Percentiles rank a stretch among this genome's conserved stretches.
Evolutionary conservation across 2,113 vertebrate species (phyloP).

Genomic region (Grammomys dolichurus): DNA sequence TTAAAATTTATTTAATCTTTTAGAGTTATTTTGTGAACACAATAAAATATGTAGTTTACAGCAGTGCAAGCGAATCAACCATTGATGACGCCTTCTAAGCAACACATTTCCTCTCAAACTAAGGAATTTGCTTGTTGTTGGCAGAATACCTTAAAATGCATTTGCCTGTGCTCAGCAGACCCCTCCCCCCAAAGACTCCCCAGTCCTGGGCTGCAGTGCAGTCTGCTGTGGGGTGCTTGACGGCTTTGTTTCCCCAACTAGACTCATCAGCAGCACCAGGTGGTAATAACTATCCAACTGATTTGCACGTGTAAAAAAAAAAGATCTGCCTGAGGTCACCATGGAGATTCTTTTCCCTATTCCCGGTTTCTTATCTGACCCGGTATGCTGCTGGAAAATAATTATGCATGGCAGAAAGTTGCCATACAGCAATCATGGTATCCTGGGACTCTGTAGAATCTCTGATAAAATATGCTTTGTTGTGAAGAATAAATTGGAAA

Average conservation of each 20-base stretch:
- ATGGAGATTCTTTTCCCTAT: slow-evolving; percentile 63
- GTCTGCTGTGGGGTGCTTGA: slow-evolving; percentile 61
- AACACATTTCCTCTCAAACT: slow-evolving; percentile 38
- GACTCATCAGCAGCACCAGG: slow-evolving; percentile 79
- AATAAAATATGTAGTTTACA: slow-evolving; percentile 31
- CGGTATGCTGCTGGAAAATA: slow-evolving; percentile 73
- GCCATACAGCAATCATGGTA: slow-evolving; percentile 58
- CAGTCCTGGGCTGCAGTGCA: slow-evolving; percentile 6
- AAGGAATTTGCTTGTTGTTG: slow-evolving; percentile 31
- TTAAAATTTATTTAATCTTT: slow-evolving; percentile 46
- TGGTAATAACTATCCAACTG: slow-evolving; percentile 81
- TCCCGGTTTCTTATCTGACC: slow-evolving; percentile 67
- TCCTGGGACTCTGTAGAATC: slow-evolving; percentile 63
- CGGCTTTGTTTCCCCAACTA: slow-evolving; percentile 73
- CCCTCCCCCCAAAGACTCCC: neutral
- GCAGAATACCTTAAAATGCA: slow-evolving; percentile 59
- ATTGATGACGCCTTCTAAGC: slow-evolving; percentile 6
- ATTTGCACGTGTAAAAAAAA: slow-evolving; percentile 72
- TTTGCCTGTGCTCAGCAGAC: slow-evolving; percentile 64
- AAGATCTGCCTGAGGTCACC: slow-evolving; percentile 70
- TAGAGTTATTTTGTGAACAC: slow-evolving; percentile 44
- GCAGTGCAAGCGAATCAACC: slow-evolving; percentile 47
- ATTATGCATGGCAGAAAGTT: slow-evolving; percentile 76
- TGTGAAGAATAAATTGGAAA: slow-evolving; percentile 68
- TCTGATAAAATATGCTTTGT: slow-evolving; percentile 70